These are phyloP conservation scores for Chloroceryle aenea DNA, from an alignment of 2,113 vertebrate species.

Conservation along the genomic window DNA sequence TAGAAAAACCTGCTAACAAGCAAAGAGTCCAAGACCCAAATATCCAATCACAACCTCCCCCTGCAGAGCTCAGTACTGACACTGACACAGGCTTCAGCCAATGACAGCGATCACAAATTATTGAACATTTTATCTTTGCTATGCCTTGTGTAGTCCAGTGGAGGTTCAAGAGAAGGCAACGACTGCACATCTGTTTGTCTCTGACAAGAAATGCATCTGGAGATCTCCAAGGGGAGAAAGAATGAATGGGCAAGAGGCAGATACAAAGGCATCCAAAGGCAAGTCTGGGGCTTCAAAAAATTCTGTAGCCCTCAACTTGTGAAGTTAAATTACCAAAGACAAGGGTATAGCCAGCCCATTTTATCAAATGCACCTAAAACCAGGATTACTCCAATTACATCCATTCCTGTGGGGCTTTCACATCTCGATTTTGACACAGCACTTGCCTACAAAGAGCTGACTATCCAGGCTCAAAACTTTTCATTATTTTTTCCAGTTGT, in stretches of 20 bases:
- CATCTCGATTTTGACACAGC: background rate
- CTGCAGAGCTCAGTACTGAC: background rate
- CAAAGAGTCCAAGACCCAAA: background rate
- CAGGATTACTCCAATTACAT: background rate
- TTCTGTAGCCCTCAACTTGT: background rate
- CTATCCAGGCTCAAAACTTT: background rate
- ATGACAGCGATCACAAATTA: background rate
- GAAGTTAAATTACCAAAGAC: background rate
- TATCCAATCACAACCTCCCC: rapidly evolving
- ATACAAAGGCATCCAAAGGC: background rate
- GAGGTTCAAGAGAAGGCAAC: background rate
- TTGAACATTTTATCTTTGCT: background rate
- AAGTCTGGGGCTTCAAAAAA: background rate
- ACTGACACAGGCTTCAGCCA: background rate
- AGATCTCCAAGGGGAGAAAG: background rate
- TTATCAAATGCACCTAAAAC: rapidly evolving
- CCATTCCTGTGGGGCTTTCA: background rate
- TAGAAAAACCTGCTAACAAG: background rate
- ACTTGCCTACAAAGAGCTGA: background rate
- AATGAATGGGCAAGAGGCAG: background rate
- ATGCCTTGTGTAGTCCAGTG: background rate
- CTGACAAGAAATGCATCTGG: background rate
- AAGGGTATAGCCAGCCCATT: background rate
- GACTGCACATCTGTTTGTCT: background rate
- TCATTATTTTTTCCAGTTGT: background rate